Base-by-base conservation (phyloP, 2,797 vertebrate genomes). In the Halcyon leucocephala region DNA sequence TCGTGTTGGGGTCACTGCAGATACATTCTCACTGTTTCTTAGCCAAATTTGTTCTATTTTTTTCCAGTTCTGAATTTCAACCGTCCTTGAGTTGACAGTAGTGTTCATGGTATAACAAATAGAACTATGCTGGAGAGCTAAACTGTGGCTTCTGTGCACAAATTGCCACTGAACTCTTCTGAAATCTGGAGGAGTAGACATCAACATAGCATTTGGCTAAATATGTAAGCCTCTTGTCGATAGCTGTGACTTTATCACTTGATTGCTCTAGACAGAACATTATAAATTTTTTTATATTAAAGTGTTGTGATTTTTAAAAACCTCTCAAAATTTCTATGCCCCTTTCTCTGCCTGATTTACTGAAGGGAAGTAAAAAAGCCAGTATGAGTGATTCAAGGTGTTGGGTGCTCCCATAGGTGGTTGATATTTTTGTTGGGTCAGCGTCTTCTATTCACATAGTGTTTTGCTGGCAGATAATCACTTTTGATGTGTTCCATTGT, bases 51-150 rank as follows among this genome's bases (percentile, higher is more conserved):
- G 11, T 21, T 85, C 66, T 37, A 5, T 2, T 89, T 86, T 87
- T 88, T 5, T n/a, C 22, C 21, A 16, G 12, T 67, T 51, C n/a
- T 8, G 62, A 3, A 7, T 25, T 35, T 31, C 29, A 76, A 1
- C 54, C 28, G 4, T 24, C 18, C 42, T 51, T 25, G 44, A 64
- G 37, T 7, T 78, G 69, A 1, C 33, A 49, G 14, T 10, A 19
- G 21, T 29, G 55, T 39, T 64, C 14, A 0, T 2, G 26, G 5
- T 24, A 3, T 11, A 4, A 22, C 62, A 65, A 7, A 20, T 0
- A 0, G 0, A 31, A 0, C 33, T 52, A 1, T 42, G 65, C 76
- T 4, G 1, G 16, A 20, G 41, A 64, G 57, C 67, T 80, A 7
- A 31, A 22, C 74, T 61, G 24, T 42, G 64, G 3, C 44, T 44